These are phyloP conservation scores for Ophion obscuratus DNA, from an alignment of 2,888 invertebrate species.

Conservation along the genomic window DNA sequence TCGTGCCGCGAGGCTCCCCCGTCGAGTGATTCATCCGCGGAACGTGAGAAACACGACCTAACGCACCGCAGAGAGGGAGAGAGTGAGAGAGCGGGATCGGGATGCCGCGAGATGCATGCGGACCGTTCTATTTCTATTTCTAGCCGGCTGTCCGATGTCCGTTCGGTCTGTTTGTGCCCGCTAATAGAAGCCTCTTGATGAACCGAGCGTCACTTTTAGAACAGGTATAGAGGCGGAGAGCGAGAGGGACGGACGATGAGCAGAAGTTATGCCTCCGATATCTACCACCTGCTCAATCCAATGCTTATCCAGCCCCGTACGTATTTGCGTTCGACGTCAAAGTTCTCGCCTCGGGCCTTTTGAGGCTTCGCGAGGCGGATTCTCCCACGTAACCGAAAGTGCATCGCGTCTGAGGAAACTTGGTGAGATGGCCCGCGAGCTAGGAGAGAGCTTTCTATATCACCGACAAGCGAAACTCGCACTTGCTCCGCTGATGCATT, in stretches of 20 bases:
- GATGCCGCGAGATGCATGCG: conserved; percentile 68
- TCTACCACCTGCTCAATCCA: conserved; percentile 53
- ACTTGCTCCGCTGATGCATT: conserved; percentile 54
- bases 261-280: conserved; percentile 39
- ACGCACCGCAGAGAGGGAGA: conserved; percentile 37
- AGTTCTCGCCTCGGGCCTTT: conserved; percentile 40
- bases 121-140: conserved; percentile 80
- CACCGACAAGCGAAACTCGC: conserved; percentile 25
- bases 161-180: conserved; percentile 80
- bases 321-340: conserved; percentile 43
- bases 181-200: conserved; percentile 77
- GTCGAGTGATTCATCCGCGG: conserved; percentile 75
- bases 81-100: conserved; percentile 49
- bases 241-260: background rate
- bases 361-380: conserved; percentile 49
- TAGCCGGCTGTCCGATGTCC: conserved; percentile 73
- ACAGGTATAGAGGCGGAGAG: conserved; percentile 33
- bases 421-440: conserved; percentile 32
- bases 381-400: conserved; percentile 34
- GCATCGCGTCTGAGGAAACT: conserved; percentile 41
- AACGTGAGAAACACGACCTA: conserved; percentile 78
- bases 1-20: conserved; percentile 66
- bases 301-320: conserved; percentile 12
- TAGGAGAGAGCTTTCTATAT: conserved; percentile 47
- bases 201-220: conserved; percentile 59